A percentile compares a stretch with the other conserved stretches of the same genome.
Conservation (phyloP, 2,113 vertebrate species). For the Mus spicilegus region DNA sequence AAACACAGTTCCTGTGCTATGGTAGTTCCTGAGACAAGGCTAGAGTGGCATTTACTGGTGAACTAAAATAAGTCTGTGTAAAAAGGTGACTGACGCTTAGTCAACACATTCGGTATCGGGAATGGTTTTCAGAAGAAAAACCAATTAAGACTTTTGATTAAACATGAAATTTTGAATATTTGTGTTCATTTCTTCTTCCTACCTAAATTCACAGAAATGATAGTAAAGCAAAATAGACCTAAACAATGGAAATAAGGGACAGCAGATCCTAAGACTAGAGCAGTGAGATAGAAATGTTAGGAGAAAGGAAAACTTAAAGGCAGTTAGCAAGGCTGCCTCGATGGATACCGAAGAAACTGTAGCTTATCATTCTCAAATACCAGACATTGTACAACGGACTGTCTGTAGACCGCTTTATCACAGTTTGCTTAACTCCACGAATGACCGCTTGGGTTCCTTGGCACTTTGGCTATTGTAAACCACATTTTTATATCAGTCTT, state of each 20-base stretch:
- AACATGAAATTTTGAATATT: conserved; percentile 13
- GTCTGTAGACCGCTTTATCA: neutral
- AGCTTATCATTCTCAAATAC: neutral
- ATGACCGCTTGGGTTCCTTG: neutral
- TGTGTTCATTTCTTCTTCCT: neutral
- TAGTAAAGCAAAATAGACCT: neutral
- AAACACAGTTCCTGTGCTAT: conserved; percentile 7
- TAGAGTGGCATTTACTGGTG: conserved; percentile 43
- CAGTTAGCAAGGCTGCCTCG: neutral
- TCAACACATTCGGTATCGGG: conserved; percentile 25
- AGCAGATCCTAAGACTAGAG: conserved; percentile 2
- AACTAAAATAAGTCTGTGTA: neutral
- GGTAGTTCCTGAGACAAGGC: neutral
- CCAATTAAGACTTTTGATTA: neutral
- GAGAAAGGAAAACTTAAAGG: neutral
- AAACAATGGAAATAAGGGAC: neutral
- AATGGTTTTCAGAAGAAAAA: conserved; percentile 10
- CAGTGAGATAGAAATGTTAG: conserved; percentile 35
- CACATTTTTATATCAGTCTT: neutral
- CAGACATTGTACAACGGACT: neutral
- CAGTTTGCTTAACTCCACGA: neutral
- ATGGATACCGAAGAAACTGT: neutral
- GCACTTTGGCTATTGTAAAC: neutral
- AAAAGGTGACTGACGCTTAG: neutral
- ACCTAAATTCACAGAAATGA: neutral